phyloP scores from a whole-genome alignment of 2,113 vertebrate genomes.

The Periophthalmus modestus region DNA sequence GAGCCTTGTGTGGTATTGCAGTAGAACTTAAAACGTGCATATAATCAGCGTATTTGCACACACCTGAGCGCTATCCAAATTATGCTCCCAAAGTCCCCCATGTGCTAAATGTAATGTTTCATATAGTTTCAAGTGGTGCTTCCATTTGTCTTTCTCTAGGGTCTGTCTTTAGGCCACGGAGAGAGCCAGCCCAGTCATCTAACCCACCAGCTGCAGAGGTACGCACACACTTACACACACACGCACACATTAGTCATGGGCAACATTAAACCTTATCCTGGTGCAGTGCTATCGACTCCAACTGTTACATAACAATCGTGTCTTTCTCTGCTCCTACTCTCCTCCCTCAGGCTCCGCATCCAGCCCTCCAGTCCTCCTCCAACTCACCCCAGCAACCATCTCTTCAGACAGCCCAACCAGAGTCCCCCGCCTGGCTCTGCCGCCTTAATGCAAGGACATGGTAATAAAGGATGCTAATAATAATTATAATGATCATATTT shows the following conservation, averaged over 20 bases:
- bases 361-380: conserved; percentile 97
- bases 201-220: conserved; percentile 99
- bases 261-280: conserved; percentile 43
- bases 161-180: conserved; percentile 84
- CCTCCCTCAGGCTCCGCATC: conserved; percentile 88
- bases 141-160: conserved; percentile 71
- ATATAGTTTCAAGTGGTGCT: background rate
- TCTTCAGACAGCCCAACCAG: conserved; percentile 93
- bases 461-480: conserved; percentile 64
- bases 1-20: background rate
- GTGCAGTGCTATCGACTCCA: conserved; percentile 52
- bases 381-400: conserved; percentile 94
- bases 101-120: background rate
- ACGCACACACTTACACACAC: background rate
- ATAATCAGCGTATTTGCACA: no score
- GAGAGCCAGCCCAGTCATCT: conserved; percentile 97
- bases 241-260: conserved; percentile 26
- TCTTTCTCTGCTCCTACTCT: conserved; percentile 36
- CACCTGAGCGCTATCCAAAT: background rate
- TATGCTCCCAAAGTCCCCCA: background rate
- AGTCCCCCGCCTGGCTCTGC: conserved; percentile 89
- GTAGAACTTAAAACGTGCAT: background rate
- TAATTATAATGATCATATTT: no score
- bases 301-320: conserved; percentile 52
- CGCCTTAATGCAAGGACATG: conserved; percentile 87